Base-by-base conservation (phyloP, 1,140 invertebrate genomes). In the Diprion similis region DNA sequence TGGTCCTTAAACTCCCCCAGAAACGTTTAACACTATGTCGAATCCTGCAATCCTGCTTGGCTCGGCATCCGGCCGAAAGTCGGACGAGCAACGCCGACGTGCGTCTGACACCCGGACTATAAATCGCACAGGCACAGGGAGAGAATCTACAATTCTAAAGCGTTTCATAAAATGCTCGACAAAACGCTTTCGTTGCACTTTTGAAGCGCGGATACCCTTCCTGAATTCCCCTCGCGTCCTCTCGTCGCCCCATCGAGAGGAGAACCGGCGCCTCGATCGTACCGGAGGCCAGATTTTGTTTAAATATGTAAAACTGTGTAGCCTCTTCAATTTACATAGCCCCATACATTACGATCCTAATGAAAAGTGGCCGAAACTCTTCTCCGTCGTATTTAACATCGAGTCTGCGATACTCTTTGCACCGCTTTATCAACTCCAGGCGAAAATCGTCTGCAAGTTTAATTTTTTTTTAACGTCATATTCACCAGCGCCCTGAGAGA, bases 281-380 rank as follows among this genome's bases (percentile, higher is more conserved):
- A 13, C 18, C 11, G 18, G 69, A 59, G 11, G 24, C 46, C 19
- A 73, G 77, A 76, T 80, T 82, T 81, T 86, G 84, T 85, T 88
- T 85, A 85, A 86, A 87, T 88, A 88, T 88, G 86, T 88, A 88
- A 88, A 88, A 86, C 79, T 84, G 80, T 81, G 83, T 87, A 85
- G 87, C 85, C 86, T 88, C 87, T 87, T 86, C 80, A 84, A 87
- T 87, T 87, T 88, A 87, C 86, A 88, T 86, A 86, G 84, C 77
- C 73, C 73, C 78, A 74, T 48, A 46, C 15, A 24, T 66, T 71
- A 65, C 66, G 59, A 71, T 71, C 71, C 80, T 84, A 83, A 84
- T 83, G 83, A 85, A 84, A 85, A 86, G 84, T 84, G 83, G 80
- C 81, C 19, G 69, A 46, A 37, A 37, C 69, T 17, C 37, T 48